A percentile compares a stretch with the other conserved stretches of the same genome.
These are phyloP conservation scores for Premnoplex brunnescens DNA, from an alignment of 2,797 vertebrate species.

Conservation along the genomic window DNA sequence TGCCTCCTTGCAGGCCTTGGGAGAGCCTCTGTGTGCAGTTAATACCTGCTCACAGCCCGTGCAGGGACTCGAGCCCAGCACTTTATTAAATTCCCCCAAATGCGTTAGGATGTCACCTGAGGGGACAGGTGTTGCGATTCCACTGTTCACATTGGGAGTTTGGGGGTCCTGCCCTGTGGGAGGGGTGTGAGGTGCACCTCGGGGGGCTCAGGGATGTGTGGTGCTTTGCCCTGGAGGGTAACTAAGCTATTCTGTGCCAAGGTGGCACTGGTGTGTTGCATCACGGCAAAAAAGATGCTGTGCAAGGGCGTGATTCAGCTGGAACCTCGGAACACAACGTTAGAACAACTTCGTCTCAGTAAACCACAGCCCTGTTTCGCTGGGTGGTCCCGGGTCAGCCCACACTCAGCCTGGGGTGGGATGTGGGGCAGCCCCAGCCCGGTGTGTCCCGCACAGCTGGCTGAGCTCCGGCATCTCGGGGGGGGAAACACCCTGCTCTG, in stretches of 20 bases:
- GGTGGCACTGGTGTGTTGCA: neutral
- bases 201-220: accelerated
- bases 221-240: neutral
- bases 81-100: neutral
- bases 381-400: neutral
- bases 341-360: neutral
- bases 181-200: accelerated
- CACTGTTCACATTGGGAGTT: accelerated
- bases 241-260: neutral
- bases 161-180: neutral
- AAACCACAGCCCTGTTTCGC: neutral
- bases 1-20: neutral
- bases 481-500: neutral
- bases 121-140: neutral
- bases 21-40: neutral
- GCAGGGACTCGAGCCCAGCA: neutral
- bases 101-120: neutral
- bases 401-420: accelerated
- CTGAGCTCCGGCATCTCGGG: accelerated
- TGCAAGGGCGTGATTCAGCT: neutral
- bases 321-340: neutral
- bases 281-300: neutral
- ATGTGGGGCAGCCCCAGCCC: neutral
- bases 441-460: accelerated
- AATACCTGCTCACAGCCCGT: neutral